Base-by-base conservation (phyloP, 2,113 vertebrate species). In the Neogobius melanostomus region DNA sequence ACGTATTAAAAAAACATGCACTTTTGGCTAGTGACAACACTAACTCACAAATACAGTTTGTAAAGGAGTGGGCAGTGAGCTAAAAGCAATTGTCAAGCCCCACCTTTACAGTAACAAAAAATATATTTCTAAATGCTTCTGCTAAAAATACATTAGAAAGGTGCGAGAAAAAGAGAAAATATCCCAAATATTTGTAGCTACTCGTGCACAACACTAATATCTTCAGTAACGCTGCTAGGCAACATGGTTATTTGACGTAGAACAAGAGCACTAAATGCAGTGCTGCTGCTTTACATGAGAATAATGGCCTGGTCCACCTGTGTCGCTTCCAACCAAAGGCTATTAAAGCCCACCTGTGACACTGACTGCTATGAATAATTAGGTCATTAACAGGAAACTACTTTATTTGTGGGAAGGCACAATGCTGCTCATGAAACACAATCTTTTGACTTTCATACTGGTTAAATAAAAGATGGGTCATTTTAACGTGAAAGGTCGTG, bases 351-450 rank as follows among this genome's bases (percentile, higher is more conserved):
- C 54, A 57, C 54, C 54, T 57, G 21, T 57, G 56, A 59, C 56
- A 59, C 56, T 42, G 28, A 59, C 56, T 59, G 56, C 56, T 42
- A 36, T 59, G 56, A 59, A 59, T 59, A 59, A 59, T 59, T 59
- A 11, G 56, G 42, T 59, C 56, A 59, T 59, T 59, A 59, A 59
- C 28, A 59, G 10, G 28, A 59, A 59, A 59, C 11, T 59, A 28
- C 11, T 42, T 59, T 42, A 59, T 59, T 59, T 59, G 56, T 42
- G 7, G 21, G 54, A 57, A 57, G 57, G 36, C 59, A 44, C 59
- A 44, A 7, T 8, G 44, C 12, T 45, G 59, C 42, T 14, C 59
- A 61, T 4, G 10, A n/a, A 8, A 61, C 28, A 36, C 28, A 36
- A 36, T 36, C 14, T 7, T 11, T 28, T 44, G 14, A 45, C 15